A percentile compares a stretch with the other conserved stretches of the same genome.
Conservation (phyloP, 2,797 vertebrate species). For the Mus minutoides region DNA sequence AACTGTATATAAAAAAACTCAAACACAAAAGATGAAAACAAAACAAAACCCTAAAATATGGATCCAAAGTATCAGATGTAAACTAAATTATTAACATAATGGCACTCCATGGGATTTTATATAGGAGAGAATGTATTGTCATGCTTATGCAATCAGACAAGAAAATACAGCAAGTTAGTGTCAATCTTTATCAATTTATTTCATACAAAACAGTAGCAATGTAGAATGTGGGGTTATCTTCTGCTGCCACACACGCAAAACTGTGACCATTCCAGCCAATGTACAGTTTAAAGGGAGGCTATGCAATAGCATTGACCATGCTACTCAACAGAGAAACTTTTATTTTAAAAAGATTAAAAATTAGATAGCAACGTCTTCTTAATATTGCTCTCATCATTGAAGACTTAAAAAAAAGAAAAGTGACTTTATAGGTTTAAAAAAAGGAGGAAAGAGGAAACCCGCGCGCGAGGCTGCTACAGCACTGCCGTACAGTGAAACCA, state of each 20-base stretch:
- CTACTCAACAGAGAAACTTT: constrained; percentile 85
- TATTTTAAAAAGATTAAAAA: constrained; percentile 89
- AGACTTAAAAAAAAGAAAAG: constrained; percentile 85
- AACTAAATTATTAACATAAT: constrained; percentile 57
- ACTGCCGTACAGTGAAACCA: constrained; percentile 85
- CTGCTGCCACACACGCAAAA: constrained; percentile 87
- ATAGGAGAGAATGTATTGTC: background rate
- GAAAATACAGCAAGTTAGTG: constrained; percentile 72
- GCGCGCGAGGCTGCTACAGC: constrained; percentile 88
- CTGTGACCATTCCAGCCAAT: constrained; percentile 88
- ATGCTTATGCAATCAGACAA: constrained; percentile 55
- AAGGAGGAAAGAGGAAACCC: constrained; percentile 64
- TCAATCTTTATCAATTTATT: constrained; percentile 89
- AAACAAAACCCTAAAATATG: constrained; percentile 37
- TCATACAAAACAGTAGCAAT: constrained; percentile 91
- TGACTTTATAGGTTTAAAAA: constrained; percentile 85
- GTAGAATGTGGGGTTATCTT: constrained; percentile 89
- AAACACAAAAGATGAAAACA: background rate
- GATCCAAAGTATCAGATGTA: background rate
- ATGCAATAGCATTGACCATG: constrained; percentile 87
- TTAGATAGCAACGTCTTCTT: constrained; percentile 87
- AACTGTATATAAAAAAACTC: background rate
- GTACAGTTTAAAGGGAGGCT: constrained; percentile 86
- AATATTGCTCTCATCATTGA: constrained; percentile 91
- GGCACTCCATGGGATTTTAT: background rate